Evolutionary conservation across 2,888 invertebrate genomes (phyloP).

Genomic region (Dorcus parallelipipedus): DNA sequence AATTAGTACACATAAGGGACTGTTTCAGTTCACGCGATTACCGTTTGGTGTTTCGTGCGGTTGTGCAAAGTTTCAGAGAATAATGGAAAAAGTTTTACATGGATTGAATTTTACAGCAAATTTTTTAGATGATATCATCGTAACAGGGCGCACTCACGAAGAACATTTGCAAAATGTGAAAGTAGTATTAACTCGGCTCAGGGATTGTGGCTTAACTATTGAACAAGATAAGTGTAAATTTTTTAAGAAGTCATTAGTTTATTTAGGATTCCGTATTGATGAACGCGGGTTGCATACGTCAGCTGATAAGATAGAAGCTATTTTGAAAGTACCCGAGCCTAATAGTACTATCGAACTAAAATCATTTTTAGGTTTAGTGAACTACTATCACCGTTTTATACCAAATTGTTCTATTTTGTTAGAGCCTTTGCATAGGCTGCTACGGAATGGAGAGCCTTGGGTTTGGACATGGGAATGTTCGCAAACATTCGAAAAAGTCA

Average conservation of each 20-base stretch:
- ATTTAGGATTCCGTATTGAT: conserved; percentile 20
- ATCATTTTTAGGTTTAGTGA: conserved; percentile 21
- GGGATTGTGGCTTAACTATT: conserved; percentile 15
- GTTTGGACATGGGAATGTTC: conserved; percentile 11
- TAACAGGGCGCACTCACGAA: conserved; percentile 1
- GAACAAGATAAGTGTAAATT: conserved; percentile 20
- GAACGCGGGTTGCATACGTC: conserved; percentile 16
- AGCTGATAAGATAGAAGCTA: conserved; percentile 19
- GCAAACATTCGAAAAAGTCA: conserved; percentile 9
- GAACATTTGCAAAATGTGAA: conserved; percentile 1
- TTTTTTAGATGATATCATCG: conserved; percentile 19
- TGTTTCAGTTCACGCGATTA: conserved; percentile 18
- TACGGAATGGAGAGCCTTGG: neutral
- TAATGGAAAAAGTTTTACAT: conserved; percentile 18
- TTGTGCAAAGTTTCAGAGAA: conserved; percentile 20
- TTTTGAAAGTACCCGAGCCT: conserved; percentile 15
- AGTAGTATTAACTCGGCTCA: conserved; percentile 14
- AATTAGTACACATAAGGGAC: conserved; percentile 20
- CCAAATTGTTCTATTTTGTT: conserved; percentile 13
- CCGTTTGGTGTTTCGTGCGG: conserved; percentile 19
- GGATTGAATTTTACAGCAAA: conserved; percentile 10
- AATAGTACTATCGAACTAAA: conserved; percentile 18
- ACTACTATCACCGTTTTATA: conserved; percentile 24
- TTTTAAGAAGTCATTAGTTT: conserved; percentile 19
- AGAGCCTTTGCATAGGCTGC: conserved; percentile 15